Conservation (phyloP, 2,113 vertebrate genomes). For the Galbula dea region DNA sequence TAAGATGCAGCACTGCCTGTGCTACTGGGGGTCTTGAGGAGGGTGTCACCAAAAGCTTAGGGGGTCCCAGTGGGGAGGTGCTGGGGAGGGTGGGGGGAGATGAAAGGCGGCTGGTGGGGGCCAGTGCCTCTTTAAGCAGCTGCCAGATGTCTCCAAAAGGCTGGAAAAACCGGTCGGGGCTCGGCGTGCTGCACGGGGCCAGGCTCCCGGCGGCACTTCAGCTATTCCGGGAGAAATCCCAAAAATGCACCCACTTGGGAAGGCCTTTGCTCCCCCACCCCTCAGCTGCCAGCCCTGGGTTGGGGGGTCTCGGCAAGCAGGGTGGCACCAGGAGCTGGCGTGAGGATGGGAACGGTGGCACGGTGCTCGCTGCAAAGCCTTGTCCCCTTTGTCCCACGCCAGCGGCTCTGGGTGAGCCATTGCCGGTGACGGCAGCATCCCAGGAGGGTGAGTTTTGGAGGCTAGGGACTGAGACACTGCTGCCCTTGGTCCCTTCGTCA, state of each 20-base stretch:
- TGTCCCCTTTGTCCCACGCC: accelerated
- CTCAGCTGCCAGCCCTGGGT: background rate
- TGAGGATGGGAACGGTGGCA: background rate
- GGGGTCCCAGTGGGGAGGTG: background rate
- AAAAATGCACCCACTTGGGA: slow-evolving; percentile 61
- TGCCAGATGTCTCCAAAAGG: slow-evolving; percentile 67
- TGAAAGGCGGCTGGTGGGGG: background rate
- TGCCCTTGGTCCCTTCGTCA: background rate
- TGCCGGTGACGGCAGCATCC: background rate
- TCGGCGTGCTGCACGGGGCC: slow-evolving; percentile 26
- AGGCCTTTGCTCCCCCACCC: background rate
- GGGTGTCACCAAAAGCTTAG: background rate
- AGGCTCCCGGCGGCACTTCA: slow-evolving; percentile 62
- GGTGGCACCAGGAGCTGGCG: background rate
- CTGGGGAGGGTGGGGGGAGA: background rate
- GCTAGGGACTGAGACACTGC: background rate
- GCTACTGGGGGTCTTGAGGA: background rate
- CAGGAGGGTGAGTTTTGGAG: background rate
- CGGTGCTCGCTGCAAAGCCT: accelerated
- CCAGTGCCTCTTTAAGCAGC: slow-evolving; percentile 64
- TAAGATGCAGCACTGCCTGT: background rate
- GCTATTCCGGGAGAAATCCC: slow-evolving; percentile 68
- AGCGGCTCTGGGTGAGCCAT: background rate
- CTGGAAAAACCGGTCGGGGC: slow-evolving; percentile 70
- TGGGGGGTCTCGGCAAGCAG: background rate